Conservation (phyloP, 2,797 vertebrate genomes). For the Novumbra hubbsi region DNA sequence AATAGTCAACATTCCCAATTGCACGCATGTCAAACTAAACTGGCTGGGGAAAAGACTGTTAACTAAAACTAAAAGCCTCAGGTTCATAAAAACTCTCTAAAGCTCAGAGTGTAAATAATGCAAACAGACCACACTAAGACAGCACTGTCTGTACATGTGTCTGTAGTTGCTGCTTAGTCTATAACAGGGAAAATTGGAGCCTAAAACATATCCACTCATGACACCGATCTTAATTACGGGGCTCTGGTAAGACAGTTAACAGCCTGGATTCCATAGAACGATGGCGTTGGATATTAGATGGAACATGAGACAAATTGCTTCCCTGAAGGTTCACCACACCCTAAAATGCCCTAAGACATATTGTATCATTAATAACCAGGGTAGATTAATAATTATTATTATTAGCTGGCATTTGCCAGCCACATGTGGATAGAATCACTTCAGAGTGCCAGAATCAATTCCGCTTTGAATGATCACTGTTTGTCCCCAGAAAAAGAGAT, state of each 20-base stretch:
- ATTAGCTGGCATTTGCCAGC: slow-evolving; percentile 14
- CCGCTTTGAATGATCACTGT: slow-evolving; percentile 5
- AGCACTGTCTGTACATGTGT: background rate
- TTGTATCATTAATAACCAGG: slow-evolving; percentile 11
- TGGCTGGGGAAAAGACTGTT: background rate
- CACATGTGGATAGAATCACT: background rate
- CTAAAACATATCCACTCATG: background rate
- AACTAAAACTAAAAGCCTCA: background rate
- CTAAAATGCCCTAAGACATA: slow-evolving; percentile 16
- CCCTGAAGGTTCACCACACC: slow-evolving; percentile 25
- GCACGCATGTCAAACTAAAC: slow-evolving; percentile 6
- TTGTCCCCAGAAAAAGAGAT: background rate
- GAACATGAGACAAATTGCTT: slow-evolving; percentile 22
- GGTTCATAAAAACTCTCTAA: slow-evolving; percentile 13
- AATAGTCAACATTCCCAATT: slow-evolving; percentile 6
- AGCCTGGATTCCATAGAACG: slow-evolving; percentile 14
- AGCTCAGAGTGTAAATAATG: background rate
- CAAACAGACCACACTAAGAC: slow-evolving; percentile 6
- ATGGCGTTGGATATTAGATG: slow-evolving; percentile 14
- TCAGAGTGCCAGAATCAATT: slow-evolving; percentile 15
- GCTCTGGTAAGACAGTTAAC: background rate
- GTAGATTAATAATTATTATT: slow-evolving; percentile 12
- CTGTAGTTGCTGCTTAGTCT: background rate
- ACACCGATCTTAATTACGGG: background rate
- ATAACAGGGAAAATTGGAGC: background rate